Conservation (phyloP, 2,113 vertebrate species). For the Sus scrofa region T2T-Sscrofa CM000812.6:141391501-141392000, state of each 20-base stretch:
- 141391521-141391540: conserved; percentile 32
- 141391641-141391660: neutral
- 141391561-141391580: neutral
- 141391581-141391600: neutral
- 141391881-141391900: neutral
- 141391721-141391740: conserved; percentile 23
- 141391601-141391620: neutral
- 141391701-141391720: neutral
- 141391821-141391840: neutral
- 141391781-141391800: neutral
- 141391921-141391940: neutral
- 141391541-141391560: conserved; percentile 38
- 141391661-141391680: neutral
- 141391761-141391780: neutral
- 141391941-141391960: neutral
- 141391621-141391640: conserved; percentile 18
- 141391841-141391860: neutral
- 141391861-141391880: neutral
- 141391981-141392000: neutral
- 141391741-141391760: neutral
- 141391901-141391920: neutral
- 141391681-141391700: conserved; percentile 45
- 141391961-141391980: neutral
- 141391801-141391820: neutral
- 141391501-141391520: conserved; percentile 36